These are phyloP conservation scores for Drosophila stalkeri DNA, from an alignment of 2,888 invertebrate species.

Conservation along the genomic window DNA sequence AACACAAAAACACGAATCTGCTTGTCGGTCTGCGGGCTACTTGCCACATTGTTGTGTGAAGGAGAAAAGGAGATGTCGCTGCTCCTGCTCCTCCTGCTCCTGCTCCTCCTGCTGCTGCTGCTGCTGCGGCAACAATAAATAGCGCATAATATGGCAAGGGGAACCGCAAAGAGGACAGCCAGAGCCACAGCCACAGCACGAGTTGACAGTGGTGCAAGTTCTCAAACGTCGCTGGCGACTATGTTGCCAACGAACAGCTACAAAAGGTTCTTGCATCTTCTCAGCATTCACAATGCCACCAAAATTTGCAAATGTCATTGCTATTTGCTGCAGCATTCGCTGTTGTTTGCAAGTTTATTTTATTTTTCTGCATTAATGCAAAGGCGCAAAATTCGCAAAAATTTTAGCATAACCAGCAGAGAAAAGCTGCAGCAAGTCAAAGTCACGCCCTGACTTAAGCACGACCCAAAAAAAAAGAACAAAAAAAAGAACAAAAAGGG, in stretches of 20 bases:
- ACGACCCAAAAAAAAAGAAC: conserved; percentile 27
- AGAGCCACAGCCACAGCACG: conserved; percentile 22
- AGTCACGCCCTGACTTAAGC: conserved; percentile 35
- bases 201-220: conserved; percentile 15
- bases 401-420: conserved; percentile 49
- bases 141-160: conserved; percentile 59
- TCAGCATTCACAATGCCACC: conserved; percentile 45
- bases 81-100: conserved; percentile 11
- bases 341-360: conserved; percentile 13
- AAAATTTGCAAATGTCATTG: conserved; percentile 60
- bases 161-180: conserved; percentile 47
- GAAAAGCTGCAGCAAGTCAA: conserved; percentile 31
- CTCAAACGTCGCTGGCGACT: conserved; percentile 49
- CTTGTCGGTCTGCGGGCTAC: conserved; percentile 37
- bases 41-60: conserved; percentile 57
- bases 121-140: conserved; percentile 56
- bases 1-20: conserved; percentile 44
- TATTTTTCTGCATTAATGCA: conserved; percentile 50
- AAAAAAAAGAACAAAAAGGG: background rate
- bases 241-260: conserved; percentile 41
- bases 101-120: conserved; percentile 17
- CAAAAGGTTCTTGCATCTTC: conserved; percentile 23
- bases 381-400: conserved; percentile 43
- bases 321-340: conserved; percentile 13
- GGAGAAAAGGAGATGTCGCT: conserved; percentile 36